Percentiles rank a stretch among this genome's conserved stretches.
These are phyloP conservation scores for Calonectris borealis DNA, from an alignment of 2,113 vertebrate species.

Conservation along the genomic window DNA sequence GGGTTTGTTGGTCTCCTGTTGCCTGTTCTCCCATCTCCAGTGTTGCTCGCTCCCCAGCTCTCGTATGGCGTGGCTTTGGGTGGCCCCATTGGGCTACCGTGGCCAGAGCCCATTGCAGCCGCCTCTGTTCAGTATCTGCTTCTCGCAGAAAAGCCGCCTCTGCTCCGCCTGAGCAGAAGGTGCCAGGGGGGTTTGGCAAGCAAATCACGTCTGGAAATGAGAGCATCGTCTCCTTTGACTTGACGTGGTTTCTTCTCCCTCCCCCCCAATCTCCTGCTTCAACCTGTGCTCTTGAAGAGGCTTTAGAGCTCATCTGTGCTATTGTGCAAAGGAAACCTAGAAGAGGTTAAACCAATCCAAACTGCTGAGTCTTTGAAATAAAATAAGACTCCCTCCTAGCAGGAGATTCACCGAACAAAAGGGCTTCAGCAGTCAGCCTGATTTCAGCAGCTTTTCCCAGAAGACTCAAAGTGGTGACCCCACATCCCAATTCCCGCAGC, in stretches of 20 bases:
- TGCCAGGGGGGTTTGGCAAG: neutral
- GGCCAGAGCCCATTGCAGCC: neutral
- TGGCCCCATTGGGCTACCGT: neutral
- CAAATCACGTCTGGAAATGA: conserved; percentile 6
- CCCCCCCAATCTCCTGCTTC: neutral
- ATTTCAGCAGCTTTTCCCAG: conserved; percentile 19
- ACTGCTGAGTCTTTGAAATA: conserved; percentile 48
- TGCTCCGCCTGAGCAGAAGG: neutral
- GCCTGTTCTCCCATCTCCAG: neutral
- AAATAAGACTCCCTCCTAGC: conserved; percentile 18
- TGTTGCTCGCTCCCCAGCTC: neutral
- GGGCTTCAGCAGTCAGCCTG: neutral
- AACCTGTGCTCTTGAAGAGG: neutral
- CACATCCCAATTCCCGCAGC: neutral
- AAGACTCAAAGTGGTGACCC: neutral
- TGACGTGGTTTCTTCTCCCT: neutral
- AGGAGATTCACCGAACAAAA: conserved; percentile 22
- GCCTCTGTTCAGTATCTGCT: neutral
- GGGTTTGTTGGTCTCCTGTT: neutral
- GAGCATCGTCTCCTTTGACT: neutral
- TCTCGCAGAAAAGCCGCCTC: neutral
- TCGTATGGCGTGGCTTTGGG: rapidly evolving
- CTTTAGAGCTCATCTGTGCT: conserved; percentile 44
- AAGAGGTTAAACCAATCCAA: conserved; percentile 59
- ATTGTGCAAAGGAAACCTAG: conserved; percentile 30